Evolutionary conservation across 2,113 vertebrate species (phyloP), one percentile per base, ranked within the genome.

Genomic region (Lonchura striata): DNA sequence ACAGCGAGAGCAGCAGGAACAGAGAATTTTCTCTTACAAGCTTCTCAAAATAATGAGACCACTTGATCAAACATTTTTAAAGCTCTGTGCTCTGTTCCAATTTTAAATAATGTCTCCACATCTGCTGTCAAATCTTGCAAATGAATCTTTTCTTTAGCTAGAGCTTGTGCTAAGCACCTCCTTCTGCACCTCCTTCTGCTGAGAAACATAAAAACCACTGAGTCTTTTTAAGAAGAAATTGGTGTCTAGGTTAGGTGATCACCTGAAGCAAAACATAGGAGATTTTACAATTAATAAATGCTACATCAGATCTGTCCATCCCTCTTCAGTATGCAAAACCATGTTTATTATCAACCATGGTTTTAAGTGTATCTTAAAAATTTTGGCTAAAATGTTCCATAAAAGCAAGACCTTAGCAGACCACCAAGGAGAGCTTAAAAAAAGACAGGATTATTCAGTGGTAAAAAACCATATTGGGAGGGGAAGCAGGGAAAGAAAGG

Each of bases 381-480:
- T 41, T 66, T 82, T 77, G 35, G 17, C 19, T 86, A 57, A 80
- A 80, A 50, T 1, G 0, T 69, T 56, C 30, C 19, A 2, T 66
- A 65, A 72, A 31, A 50, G 22, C 28, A 60, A 66, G 33, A 50
- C 25, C 7, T 70, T 72, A 94, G 69, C 37, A 86, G 70, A 87
- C 83, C 46, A 95, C 52, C 70, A 94, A 81, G 46, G 68, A 88
- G 49, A 75, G 28, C 59, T 95, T 97, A 87, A 64, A 96, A 96
- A 56, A 93, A 93, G 86, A 89, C 17, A 93, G 47, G 56, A 76
- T 86, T 87, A 95, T 86, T 66, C 85, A 97, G 52, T 49, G 41
- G 79, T 77, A 94, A 89, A 86, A 86, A 90, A 74, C 57, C 92
- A 95, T 75, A 86, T 82, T 77, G 78, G 31, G 10, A 59, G 78